Evolutionary conservation across 2,888 invertebrate species (phyloP), one percentile per base, ranked within the genome.

Genomic region (Andrena dorsata): DNA sequence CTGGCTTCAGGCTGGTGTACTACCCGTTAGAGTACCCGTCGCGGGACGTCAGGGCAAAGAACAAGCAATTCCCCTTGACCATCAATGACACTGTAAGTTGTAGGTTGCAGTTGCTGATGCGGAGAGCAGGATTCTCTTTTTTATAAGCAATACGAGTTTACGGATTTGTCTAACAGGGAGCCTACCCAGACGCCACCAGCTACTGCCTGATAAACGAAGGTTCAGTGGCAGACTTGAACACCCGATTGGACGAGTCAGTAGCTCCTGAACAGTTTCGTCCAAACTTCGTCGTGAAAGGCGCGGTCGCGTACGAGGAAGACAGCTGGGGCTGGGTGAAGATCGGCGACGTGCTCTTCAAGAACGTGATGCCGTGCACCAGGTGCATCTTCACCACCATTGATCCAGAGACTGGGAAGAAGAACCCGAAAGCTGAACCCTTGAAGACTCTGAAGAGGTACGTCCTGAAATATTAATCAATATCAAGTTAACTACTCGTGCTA

Each of bases 371-470:
- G 0, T 97, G 97, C 90, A 95, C 95, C 0, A 95, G 96, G 95
- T 97, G 97, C 90, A 94, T 96, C n/a, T 91, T 97, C 80, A 96
- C 96, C 0, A 97, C 96, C 0, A 95, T 97, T 0, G 95, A 97
- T 91, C 96, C 96, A 0, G 95, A 95, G 83, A 96, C 96, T 0
- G 97, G 96, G 2, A 94, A 94, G 16, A 96, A 95, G 68, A 94
- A 96, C 90, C 88, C 94, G 0, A 95, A 95, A 30, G 92, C 94
- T 2, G 96, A 97, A 89, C 97, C 97, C 0, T 91, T 97, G 60
- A 95, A 95, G 86, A 96, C 96, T 23, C 94, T 97, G 23, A 96
- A 95, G 93, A 95, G 94, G 97, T 97, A 94, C 91, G 30, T 10
- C 1, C 1, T 63, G 20, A 23, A 47, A 10, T 10, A n/a, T 49